Base-by-base conservation (phyloP, 1,140 invertebrate genomes). In the Aporrectodea caliginosa region DNA sequence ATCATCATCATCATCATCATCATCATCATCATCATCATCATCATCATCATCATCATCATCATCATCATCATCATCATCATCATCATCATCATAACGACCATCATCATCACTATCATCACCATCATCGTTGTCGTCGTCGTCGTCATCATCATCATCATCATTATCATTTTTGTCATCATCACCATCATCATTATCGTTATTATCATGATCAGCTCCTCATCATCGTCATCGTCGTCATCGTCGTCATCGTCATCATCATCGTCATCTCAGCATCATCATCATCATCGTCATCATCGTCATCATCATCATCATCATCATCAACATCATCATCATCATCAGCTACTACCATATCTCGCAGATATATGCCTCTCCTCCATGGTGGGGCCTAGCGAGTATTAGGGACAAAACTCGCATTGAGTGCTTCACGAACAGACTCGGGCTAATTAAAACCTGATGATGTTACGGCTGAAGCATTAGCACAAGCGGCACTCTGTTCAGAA, bases 21-120 rank as follows among this genome's bases (percentile, higher is more conserved):
- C 43, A 58, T 58, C 43, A 58, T 58, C 43, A 58, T 58, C 43
- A 58, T 58, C 43, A 58, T 58, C 43, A 58, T 58, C 43, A 58
- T 58, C 43, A 22, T 58, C 43, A 22, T 58, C 43, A 58, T 58
- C 43, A 58, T 58, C 43, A 58, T 58, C 43, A 58, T 58, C 43
- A 58, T 58, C 43, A 58, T 58, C 43, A 58, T 58, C 43, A 58
- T 58, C 43, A 58, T 58, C 43, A 58, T 58, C 43, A 58, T 58
- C 43, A 58, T 58, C 43, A 58, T 58, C 43, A 58, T 58, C 43
- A 58, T 58, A 6, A 12, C 22, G 6, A 58, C 43, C 43, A 58
- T 58, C 43, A 22, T 58, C 43, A 58, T 58, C 43, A 22, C 43
- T 22, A 58, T 58, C 43, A 58, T 58, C 43, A 58, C 43, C 43